Percentiles rank a stretch among this genome's conserved stretches.
phyloP scores from a whole-genome alignment of 2,888 invertebrate genomes.

The Malthinus flaveolus region DNA sequence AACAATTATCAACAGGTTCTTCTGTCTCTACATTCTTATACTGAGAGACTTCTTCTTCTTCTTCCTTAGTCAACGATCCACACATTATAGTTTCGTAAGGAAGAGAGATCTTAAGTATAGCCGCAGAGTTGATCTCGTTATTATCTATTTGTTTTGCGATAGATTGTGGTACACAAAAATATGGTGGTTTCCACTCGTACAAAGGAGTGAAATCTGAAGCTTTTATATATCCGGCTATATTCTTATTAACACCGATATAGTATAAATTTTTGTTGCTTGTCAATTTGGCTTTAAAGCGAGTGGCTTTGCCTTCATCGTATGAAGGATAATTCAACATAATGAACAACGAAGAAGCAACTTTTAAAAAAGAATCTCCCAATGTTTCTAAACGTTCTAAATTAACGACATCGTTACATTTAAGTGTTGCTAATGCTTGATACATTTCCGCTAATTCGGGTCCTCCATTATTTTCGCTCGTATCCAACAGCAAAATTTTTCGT shows the following conservation, averaged over 20 bases:
- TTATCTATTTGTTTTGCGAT: constrained; percentile 54
- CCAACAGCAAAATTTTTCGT: constrained; percentile 31
- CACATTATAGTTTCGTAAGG: constrained; percentile 53
- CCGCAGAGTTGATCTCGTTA: constrained; percentile 54
- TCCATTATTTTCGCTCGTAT: constrained; percentile 9
- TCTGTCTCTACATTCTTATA: constrained; percentile 28
- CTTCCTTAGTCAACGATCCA: constrained; percentile 39
- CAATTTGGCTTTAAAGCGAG: constrained; percentile 69
- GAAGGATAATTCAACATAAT: constrained; percentile 70
- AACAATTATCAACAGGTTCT: constrained; percentile 24
- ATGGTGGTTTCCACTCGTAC: constrained; percentile 78
- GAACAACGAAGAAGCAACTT: constrained; percentile 75
- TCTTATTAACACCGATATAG: constrained; percentile 64
- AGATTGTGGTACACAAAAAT: constrained; percentile 64
- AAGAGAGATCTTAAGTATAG: constrained; percentile 57
- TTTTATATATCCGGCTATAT: constrained; percentile 65
- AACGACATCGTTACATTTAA: constrained; percentile 73
- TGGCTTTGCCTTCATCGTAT: constrained; percentile 78
- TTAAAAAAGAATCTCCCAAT: constrained; percentile 87
- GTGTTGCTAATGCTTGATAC: constrained; percentile 69
- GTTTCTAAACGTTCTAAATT: constrained; percentile 84
- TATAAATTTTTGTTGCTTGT: constrained; percentile 87
- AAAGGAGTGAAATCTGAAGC: constrained; percentile 66
- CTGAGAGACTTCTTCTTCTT: constrained; percentile 27
- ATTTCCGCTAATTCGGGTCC: constrained; percentile 59